Evolutionary conservation across 2,113 vertebrate species (phyloP).

Genomic region (Platysteira castanea): DNA sequence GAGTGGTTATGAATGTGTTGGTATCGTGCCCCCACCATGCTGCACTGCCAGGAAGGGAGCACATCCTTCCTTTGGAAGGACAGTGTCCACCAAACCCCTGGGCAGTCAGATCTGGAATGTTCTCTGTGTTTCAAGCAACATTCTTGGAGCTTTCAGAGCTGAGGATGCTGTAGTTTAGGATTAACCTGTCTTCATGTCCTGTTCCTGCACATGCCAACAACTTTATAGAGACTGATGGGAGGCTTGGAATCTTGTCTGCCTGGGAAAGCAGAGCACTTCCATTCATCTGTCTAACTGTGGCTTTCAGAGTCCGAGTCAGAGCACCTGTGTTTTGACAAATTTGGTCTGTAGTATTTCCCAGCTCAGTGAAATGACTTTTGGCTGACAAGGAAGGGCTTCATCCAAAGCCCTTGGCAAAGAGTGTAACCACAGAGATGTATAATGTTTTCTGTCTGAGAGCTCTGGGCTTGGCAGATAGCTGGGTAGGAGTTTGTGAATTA

Average conservation of each 20-base stretch:
- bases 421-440: neutral
- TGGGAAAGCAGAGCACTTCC: neutral
- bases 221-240: neutral
- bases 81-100: neutral
- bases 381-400: neutral
- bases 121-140: neutral
- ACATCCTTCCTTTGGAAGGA: neutral
- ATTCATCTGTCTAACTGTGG: neutral
- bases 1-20: neutral
- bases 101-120: neutral
- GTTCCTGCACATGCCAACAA: neutral
- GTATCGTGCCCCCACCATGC: rapidly evolving
- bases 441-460: neutral
- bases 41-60: neutral
- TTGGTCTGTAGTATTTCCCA: neutral
- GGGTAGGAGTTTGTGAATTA: neutral
- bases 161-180: neutral
- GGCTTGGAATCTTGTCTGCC: neutral
- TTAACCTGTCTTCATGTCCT: neutral
- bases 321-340: neutral
- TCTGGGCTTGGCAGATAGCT: neutral
- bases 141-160: neutral
- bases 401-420: neutral
- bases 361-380: neutral
- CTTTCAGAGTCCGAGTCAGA: neutral